These are phyloP conservation scores for Elegia similella DNA, from an alignment of 2,888 invertebrate genomes.

Conservation along the genomic window DNA sequence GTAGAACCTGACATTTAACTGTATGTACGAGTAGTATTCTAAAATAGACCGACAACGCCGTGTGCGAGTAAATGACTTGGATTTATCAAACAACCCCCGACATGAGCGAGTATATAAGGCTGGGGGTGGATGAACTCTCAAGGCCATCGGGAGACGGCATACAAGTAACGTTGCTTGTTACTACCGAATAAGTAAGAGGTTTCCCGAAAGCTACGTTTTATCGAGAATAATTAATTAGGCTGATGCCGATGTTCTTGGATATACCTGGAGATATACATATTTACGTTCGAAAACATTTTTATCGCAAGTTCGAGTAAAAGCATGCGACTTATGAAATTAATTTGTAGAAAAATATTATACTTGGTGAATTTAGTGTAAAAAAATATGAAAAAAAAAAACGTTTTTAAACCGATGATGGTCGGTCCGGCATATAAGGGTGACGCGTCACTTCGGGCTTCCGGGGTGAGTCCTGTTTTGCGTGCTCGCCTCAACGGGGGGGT, in stretches of 20 bases:
- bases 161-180: conserved; percentile 1
- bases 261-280: neutral
- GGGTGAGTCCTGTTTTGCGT: conserved; percentile 80
- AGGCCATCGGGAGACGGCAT: conserved; percentile 21
- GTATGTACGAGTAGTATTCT: conserved; percentile 1
- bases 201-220: neutral
- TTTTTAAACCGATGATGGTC: conserved; percentile 13
- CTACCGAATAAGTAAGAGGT: neutral
- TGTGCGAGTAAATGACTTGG: conserved; percentile 5
- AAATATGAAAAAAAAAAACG: conserved; percentile 2
- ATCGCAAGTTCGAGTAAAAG: neutral
- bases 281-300: neutral
- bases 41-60: neutral
- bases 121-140: conserved; percentile 27
- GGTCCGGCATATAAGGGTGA: conserved; percentile 65
- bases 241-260: neutral
- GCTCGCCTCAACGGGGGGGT: conserved; percentile 75
- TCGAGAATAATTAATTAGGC: neutral
- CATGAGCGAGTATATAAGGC: conserved; percentile 25
- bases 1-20: neutral
- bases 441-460: conserved; percentile 58
- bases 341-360: no score
- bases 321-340: neutral
- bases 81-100: conserved; percentile 13
- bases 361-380: neutral